These are phyloP conservation scores for Hippopotamus amphibius DNA, from an alignment of 2,113 vertebrate genomes.

Conservation along the genomic window DNA sequence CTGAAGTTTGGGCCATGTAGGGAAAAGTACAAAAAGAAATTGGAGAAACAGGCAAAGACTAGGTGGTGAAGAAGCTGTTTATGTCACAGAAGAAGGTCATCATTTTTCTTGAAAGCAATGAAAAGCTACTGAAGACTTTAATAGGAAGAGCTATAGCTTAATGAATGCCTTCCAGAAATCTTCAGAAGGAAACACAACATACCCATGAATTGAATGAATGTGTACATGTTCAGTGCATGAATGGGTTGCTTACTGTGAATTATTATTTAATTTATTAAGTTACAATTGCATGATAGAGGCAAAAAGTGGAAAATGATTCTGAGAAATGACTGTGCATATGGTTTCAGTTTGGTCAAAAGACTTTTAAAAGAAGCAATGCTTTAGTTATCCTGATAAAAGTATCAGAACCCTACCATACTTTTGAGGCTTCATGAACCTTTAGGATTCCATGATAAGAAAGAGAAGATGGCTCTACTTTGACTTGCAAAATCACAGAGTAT, in stretches of 20 bases:
- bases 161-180: not conserved
- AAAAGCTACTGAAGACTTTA: not conserved
- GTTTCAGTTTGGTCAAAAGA: not conserved
- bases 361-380: not conserved
- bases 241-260: not conserved
- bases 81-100: not conserved
- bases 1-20: not conserved
- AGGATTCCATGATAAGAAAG: not conserved
- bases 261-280: not conserved
- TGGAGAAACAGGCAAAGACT: not conserved
- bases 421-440: not conserved
- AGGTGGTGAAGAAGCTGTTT: not conserved
- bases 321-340: not conserved
- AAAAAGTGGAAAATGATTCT: not conserved
- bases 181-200: not conserved
- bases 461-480: not conserved
- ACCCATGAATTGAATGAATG: not conserved
- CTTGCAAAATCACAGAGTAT: not conserved
- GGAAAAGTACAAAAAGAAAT: not conserved
- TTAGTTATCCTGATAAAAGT: not conserved
- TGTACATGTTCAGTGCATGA: not conserved
- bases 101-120: not conserved
- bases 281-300: not conserved
- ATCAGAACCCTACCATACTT: not conserved
- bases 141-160: not conserved